phyloP scores from a whole-genome alignment of 2,797 vertebrate genomes.

The Eupleurogrammus muticus region DNA sequence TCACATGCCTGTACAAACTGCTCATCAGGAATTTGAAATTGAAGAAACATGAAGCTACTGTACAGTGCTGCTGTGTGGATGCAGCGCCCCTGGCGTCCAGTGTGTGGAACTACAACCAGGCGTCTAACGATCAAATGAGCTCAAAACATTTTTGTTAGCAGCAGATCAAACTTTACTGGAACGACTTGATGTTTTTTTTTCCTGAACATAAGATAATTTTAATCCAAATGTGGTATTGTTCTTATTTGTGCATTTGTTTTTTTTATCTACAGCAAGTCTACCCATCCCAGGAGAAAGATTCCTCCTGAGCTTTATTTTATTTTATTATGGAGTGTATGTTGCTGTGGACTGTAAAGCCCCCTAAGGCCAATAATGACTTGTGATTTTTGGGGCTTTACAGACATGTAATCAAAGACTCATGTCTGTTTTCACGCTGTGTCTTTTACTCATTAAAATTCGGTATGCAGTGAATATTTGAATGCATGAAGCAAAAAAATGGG shows the following conservation, averaged over 20 bases:
- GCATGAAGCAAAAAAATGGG: neutral
- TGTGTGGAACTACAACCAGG: slow-evolving; percentile 29
- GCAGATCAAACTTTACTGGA: neutral
- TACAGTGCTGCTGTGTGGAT: neutral
- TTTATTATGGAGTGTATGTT: too few relatives aligned
- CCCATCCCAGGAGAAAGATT: too few relatives aligned
- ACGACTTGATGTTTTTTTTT: slow-evolving; percentile 1
- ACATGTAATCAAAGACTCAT: neutral
- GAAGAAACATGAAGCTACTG: neutral
- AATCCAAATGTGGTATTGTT: neutral
- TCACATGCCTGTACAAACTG: slow-evolving; percentile 23
- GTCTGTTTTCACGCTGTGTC: neutral
- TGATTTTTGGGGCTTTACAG: too few relatives aligned
- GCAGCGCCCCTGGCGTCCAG: slow-evolving; percentile 42
- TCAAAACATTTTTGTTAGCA: slow-evolving; percentile 3
- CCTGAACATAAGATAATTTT: neutral
- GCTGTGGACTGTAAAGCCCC: too few relatives aligned
- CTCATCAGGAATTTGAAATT: neutral
- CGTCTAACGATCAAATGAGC: neutral
- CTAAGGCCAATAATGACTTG: too few relatives aligned
- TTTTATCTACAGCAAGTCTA: too few relatives aligned
- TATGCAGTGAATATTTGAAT: neutral
- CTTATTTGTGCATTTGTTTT: neutral
- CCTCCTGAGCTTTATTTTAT: too few relatives aligned
- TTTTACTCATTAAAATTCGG: neutral